Evolutionary conservation across 2,797 vertebrate species (phyloP).

Genomic region (Huso huso): DNA sequence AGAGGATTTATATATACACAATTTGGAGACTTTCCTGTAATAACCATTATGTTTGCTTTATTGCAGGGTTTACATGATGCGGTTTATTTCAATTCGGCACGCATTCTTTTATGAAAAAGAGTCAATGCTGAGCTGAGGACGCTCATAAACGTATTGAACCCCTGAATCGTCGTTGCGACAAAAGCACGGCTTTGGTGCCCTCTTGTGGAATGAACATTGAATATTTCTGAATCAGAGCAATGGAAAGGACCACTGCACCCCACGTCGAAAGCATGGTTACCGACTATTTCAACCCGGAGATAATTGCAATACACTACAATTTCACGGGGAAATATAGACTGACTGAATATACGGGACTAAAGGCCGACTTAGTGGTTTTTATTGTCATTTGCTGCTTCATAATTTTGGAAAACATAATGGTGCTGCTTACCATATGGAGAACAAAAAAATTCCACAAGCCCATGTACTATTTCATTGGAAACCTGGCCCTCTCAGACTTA

Average conservation of each 20-base stretch:
- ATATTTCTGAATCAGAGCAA: slow-evolving; percentile 27
- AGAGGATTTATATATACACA: not conserved
- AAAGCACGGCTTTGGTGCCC: slow-evolving; percentile 27
- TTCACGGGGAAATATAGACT: slow-evolving; percentile 84
- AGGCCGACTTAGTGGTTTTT: slow-evolving; percentile 82
- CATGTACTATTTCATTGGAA: slow-evolving; percentile 98
- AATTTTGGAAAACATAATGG: slow-evolving; percentile 89
- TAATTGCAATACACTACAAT: slow-evolving; percentile 91
- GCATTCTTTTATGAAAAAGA: slow-evolving; percentile 28
- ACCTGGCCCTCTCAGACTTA: slow-evolving; percentile 94
- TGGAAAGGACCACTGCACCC: slow-evolving; percentile 24
- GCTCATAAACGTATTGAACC: slow-evolving; percentile 26
- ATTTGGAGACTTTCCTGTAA: not conserved
- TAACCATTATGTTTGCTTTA: slow-evolving; percentile 12
- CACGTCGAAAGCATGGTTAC: slow-evolving; percentile 42
- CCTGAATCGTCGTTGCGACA: slow-evolving; percentile 13
- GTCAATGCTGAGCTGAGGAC: slow-evolving; percentile 36
- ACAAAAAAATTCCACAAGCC: slow-evolving; percentile 98
- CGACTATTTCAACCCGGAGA: slow-evolving; percentile 67
- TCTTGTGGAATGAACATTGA: slow-evolving; percentile 22
- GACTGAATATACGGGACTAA: slow-evolving; percentile 65
- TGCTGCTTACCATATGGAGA: slow-evolving; percentile 91
- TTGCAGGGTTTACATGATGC: slow-evolving; percentile 42
- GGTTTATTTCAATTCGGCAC: slow-evolving; percentile 21
- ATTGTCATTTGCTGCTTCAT: slow-evolving; percentile 95